These are phyloP conservation scores for Pollenia amentaria DNA, from an alignment of 2,888 invertebrate species.

Conservation along the genomic window DNA sequence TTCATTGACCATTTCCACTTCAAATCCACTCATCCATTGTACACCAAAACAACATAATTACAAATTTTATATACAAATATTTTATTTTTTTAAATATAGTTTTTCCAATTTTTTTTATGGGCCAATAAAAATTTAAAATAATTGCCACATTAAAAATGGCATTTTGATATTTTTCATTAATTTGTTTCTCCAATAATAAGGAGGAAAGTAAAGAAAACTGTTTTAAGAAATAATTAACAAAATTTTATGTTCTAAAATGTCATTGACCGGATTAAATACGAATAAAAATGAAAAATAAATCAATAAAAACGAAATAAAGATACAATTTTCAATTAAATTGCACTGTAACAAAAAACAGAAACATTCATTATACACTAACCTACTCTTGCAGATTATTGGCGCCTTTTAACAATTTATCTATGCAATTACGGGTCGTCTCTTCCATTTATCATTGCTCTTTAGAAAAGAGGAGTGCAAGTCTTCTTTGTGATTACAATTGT, in stretches of 20 bases:
- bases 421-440: slow-evolving; percentile 25
- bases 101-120: slow-evolving; percentile 34
- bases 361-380: slow-evolving; percentile 54
- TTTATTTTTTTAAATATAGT: slow-evolving; percentile 12
- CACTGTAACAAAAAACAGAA: background rate
- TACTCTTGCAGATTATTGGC: slow-evolving; percentile 64
- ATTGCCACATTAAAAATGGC: slow-evolving; percentile 34
- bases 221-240: background rate
- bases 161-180: slow-evolving; percentile 26
- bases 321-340: slow-evolving; percentile 13
- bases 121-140: slow-evolving; percentile 48
- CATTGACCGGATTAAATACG: slow-evolving; percentile 45
- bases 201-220: slow-evolving; percentile 15
- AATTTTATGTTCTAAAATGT: slow-evolving; percentile 43
- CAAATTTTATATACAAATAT: background rate
- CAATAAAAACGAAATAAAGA: slow-evolving; percentile 22
- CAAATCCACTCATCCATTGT: background rate
- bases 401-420: slow-evolving; percentile 61
- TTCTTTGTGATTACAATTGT: slow-evolving; percentile 21
- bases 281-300: background rate
- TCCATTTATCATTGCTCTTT: slow-evolving; percentile 52
- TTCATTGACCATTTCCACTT: slow-evolving; percentile 43
- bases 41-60: slow-evolving; percentile 6
- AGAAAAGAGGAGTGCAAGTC: slow-evolving; percentile 39
- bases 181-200: slow-evolving; percentile 34